phyloP scores from a whole-genome alignment of 2,888 invertebrate species.

The Epinotia ramella region DNA sequence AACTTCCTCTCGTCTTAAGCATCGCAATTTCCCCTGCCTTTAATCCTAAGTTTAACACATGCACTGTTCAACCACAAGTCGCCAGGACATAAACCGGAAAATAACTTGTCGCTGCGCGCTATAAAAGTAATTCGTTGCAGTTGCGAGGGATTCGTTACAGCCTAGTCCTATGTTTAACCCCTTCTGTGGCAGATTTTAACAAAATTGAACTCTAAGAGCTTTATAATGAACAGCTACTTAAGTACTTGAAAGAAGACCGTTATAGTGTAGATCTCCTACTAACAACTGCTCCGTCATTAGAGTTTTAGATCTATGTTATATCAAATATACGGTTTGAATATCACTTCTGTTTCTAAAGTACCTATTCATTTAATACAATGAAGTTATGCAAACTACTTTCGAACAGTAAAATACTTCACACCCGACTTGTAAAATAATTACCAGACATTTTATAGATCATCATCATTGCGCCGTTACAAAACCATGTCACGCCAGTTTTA shows the following conservation, averaged over 20 bases:
- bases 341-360: too few species aligned
- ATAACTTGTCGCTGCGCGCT: slow-evolving; percentile 51
- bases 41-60: slow-evolving; percentile 32
- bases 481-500: slow-evolving; percentile 28
- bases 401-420: background rate
- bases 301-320: too few species aligned
- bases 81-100: slow-evolving; percentile 45
- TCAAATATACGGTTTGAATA: too few species aligned
- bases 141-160: slow-evolving; percentile 55
- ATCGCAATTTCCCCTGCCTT: slow-evolving; percentile 12
- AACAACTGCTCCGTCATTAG: background rate
- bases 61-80: slow-evolving; percentile 21
- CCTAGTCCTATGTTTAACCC: slow-evolving; percentile 33
- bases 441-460: background rate
- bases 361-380: too few species aligned
- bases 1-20: slow-evolving; percentile 9
- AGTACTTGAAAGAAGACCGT: too few species aligned
- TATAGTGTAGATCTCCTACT: too few species aligned
- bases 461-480: slow-evolving; percentile 2
- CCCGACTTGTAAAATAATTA: background rate
- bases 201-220: background rate
- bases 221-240: background rate
- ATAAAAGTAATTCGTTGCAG: slow-evolving; percentile 66
- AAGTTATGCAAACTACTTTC: too few species aligned
- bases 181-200: background rate